Base-by-base conservation (phyloP, 2,797 vertebrate genomes). In the Martes flavigula region DNA sequence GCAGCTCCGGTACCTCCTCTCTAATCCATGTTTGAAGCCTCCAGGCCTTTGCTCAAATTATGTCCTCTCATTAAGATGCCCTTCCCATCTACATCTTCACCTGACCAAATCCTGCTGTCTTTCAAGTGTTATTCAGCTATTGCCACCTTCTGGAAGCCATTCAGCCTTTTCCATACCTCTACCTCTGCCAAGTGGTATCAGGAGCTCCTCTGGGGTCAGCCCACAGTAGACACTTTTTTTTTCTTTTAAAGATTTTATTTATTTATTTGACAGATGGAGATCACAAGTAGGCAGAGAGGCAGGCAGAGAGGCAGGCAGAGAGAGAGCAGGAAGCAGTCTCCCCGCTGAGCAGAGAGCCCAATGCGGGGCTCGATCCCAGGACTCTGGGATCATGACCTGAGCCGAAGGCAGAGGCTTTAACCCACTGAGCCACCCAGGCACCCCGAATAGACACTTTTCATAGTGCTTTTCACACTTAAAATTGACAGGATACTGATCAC, bases 391-490 rank as follows among this genome's bases (percentile, higher is more conserved):
- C 48, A 51, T 51, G 48, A 51, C 48, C 48, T 17, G 48, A 51
- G 48, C 48, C 15, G 15, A 51, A 51, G 14, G 48, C 48, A 51
- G 48, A 51, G 48, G 48, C 48, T 51, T 51, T 51, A 51, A 51
- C 15, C 48, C 48, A 51, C 15, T 51, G 48, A 51, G 48, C 48
- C 48, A 51, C 48, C 4, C 48, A 51, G 4, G 48, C 15, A 3
- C 48, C 48, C 48, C 15, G 15, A 21, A 51, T 84, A 35, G 32
- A 85, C 4, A 38, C n/a, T 92, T 66, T 21, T 72, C 35, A 23
- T 58, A 75, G 77, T 77, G 13, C 46, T 84, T 96, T 81, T 79
- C 66, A 93, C 14, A 77, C 38, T 79, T 91, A 38, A 94, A 87
- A 66, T 82, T 77, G 58, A 54, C 20, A 79, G 77, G 73, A 27